These are phyloP conservation scores for Lordiphosa stackelbergi DNA, from an alignment of 1,140 invertebrate genomes.

Conservation along the genomic window DNA sequence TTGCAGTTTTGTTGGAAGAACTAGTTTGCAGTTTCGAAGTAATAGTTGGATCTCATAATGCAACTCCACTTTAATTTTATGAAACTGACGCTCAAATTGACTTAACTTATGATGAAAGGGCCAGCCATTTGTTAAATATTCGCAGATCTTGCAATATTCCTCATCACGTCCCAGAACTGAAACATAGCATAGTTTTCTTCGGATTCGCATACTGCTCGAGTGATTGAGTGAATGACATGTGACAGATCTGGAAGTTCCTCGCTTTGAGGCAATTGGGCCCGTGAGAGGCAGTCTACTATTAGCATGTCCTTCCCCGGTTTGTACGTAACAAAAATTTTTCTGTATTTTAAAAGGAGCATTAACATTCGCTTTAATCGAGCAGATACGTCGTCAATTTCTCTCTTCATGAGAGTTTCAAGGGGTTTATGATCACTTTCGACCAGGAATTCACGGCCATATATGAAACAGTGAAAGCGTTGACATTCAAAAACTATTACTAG, in stretches of 20 bases:
- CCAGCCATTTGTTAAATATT: neutral
- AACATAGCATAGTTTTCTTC: neutral
- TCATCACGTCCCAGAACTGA: neutral
- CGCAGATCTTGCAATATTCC: neutral
- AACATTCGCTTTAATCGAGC: too few relatives aligned
- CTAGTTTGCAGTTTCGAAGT: conserved; percentile 1
- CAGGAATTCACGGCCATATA: too few relatives aligned
- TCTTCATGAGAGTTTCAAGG: too few relatives aligned
- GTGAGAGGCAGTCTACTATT: too few relatives aligned
- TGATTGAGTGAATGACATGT: neutral
- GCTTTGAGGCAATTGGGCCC: too few relatives aligned
- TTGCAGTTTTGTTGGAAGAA: conserved; percentile 5
- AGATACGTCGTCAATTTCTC: too few relatives aligned
- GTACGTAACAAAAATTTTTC: too few relatives aligned
- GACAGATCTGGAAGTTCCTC: neutral
- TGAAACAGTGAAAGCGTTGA: too few relatives aligned
- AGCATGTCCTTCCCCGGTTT: too few relatives aligned
- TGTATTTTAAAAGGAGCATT: neutral
- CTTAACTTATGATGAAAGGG: neutral
- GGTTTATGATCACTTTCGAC: too few relatives aligned
- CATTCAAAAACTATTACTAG: too few relatives aligned
- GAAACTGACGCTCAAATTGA: neutral
- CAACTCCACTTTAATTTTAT: neutral
- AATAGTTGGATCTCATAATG: neutral
- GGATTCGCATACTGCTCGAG: neutral